These are phyloP conservation scores for silkworm (Bombyx mori) DNA, from an alignment of 1,140 invertebrate genomes.

Conservation along the genomic window DNA sequence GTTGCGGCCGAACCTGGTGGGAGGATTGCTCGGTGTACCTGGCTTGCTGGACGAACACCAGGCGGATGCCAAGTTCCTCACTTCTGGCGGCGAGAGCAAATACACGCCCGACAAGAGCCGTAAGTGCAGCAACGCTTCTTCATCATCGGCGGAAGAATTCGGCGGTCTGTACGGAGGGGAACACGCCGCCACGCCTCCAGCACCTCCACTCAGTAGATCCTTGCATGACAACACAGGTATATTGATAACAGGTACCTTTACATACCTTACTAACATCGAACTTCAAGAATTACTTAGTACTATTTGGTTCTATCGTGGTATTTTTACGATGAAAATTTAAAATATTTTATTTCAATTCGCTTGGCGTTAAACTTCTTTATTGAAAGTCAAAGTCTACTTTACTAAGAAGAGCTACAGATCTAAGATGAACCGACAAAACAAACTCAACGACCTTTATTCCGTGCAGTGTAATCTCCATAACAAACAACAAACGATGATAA, in stretches of 20 bases:
- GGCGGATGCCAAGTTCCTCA: conserved; percentile 70
- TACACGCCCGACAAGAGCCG: conserved; percentile 74
- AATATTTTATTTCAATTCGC: too few relatives aligned
- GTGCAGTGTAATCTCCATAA: too few relatives aligned
- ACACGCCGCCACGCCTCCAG: conserved; percentile 73
- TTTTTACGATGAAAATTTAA: too few relatives aligned
- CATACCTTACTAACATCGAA: too few relatives aligned
- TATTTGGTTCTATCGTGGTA: too few relatives aligned
- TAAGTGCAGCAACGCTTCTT: conserved; percentile 82
- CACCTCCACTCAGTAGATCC: conserved; percentile 74
- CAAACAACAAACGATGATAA: too few relatives aligned
- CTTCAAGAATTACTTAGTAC: too few relatives aligned
- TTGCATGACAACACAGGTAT: conserved; percentile 73
- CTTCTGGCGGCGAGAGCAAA: conserved; percentile 63
- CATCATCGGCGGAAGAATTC: conserved; percentile 86
- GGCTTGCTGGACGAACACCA: conserved; percentile 85
- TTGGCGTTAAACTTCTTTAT: too few relatives aligned
- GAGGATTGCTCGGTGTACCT: conserved; percentile 81
- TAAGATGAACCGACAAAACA: too few relatives aligned
- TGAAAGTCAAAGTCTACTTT: too few relatives aligned
- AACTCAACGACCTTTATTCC: too few relatives aligned
- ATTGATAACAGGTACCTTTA: conserved; percentile 3
- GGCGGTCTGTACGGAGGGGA: conserved; percentile 79
- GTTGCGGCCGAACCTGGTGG: conserved; percentile 83
- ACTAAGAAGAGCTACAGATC: too few relatives aligned